Evolutionary conservation across 2,888 invertebrate genomes (phyloP).

Genomic region (Allolobophora icterica): DNA sequence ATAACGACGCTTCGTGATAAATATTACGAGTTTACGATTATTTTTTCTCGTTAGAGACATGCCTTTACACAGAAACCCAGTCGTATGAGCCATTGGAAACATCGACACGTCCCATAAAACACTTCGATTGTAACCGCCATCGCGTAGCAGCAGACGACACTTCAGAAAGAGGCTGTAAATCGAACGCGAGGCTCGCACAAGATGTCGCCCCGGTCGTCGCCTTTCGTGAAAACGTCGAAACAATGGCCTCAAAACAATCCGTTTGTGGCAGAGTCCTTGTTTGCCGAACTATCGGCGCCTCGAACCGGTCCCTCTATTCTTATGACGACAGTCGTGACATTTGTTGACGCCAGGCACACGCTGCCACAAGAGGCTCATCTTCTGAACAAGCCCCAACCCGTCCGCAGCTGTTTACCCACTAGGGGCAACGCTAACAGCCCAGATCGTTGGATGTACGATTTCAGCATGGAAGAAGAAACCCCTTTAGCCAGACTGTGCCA

Average conservation of each 20-base stretch:
- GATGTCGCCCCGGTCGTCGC: not conserved
- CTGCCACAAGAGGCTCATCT: not conserved
- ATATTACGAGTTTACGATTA: no score
- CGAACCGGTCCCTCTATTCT: not conserved
- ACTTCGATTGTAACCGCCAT: not conserved
- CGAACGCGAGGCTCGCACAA: not conserved
- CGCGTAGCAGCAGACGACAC: not conserved
- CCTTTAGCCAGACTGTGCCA: not conserved
- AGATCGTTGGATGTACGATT: not conserved
- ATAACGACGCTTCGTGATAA: no score
- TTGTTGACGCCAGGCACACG: not conserved
- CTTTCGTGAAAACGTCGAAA: not conserved
- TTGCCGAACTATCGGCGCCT: not conserved
- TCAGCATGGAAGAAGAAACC: not conserved
- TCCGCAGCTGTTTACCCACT: not conserved
- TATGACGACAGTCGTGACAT: not conserved
- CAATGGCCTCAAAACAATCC: not conserved
- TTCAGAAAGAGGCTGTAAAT: slow-evolving; percentile 1
- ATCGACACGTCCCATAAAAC: not conserved
- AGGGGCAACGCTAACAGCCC: no score
- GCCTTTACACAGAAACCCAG: no score
- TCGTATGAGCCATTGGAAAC: no score
- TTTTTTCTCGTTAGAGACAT: no score
- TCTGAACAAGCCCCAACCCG: not conserved
- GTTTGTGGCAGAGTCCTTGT: not conserved